A percentile compares a stretch with the other conserved stretches of the same genome.
Evolutionary conservation across 2,113 vertebrate species (phyloP).

Genomic region (Gambusia holbrooki): DNA sequence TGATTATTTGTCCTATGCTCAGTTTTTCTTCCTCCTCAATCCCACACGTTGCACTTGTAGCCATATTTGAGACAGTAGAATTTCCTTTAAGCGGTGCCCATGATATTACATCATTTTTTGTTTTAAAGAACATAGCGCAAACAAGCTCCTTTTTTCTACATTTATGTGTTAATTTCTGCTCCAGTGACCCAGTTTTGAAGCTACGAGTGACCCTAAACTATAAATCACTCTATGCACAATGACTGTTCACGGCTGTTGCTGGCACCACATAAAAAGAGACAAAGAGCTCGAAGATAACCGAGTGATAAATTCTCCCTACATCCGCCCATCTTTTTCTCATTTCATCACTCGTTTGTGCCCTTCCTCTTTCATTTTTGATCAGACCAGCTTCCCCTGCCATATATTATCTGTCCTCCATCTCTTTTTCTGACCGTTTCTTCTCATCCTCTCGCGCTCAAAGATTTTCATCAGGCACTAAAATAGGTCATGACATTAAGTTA

Average conservation of each 20-base stretch:
- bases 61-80: not conserved
- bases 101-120: not conserved
- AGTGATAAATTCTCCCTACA: slow-evolving; percentile 39
- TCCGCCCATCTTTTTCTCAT: slow-evolving; percentile 48
- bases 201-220: slow-evolving; percentile 31
- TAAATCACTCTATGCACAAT: slow-evolving; percentile 54
- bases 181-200: slow-evolving; percentile 56
- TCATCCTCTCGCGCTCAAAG: not conserved
- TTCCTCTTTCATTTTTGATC: slow-evolving; percentile 47
- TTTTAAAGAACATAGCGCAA: not conserved
- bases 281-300: slow-evolving; percentile 42
- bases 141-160: not conserved
- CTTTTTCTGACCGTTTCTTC: not conserved
- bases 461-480: slow-evolving; percentile 37
- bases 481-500: slow-evolving; percentile 55
- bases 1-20: not conserved
- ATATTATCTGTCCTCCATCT: slow-evolving; percentile 26
- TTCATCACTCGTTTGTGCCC: slow-evolving; percentile 50
- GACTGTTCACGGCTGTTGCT: slow-evolving; percentile 45
- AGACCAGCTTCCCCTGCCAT: slow-evolving; percentile 12
- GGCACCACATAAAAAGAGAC: slow-evolving; percentile 58
- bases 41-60: not conserved
- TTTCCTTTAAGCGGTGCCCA: too few species aligned
- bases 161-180: slow-evolving; percentile 44
- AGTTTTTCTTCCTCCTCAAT: not conserved